A percentile compares a stretch with the other conserved stretches of the same genome.
Evolutionary conservation across 2,797 vertebrate genomes (phyloP).

Genomic region (Centroberyx gerrardi): DNA sequence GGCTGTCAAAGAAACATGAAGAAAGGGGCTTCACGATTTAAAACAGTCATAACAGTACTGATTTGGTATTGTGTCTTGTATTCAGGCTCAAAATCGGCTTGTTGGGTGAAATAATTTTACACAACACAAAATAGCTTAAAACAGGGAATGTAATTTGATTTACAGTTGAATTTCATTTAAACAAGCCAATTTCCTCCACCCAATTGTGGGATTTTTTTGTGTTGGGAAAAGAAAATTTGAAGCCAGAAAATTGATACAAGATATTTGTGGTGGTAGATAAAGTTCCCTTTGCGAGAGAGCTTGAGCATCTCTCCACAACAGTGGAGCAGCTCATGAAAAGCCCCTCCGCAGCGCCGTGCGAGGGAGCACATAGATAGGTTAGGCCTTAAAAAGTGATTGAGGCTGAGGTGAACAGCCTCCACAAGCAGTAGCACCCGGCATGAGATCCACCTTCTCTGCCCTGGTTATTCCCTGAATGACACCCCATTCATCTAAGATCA

Average conservation of each 20-base stretch:
- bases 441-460: conserved; percentile 65
- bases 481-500: conserved; percentile 78
- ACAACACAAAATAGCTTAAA: too few species aligned
- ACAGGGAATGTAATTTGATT: background rate
- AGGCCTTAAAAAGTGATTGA: conserved; percentile 67
- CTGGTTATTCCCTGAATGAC: conserved; percentile 73
- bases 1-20: too few species aligned
- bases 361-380: conserved; percentile 49
- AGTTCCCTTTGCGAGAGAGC: conserved; percentile 29
- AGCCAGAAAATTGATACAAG: background rate
- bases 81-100: too few species aligned
- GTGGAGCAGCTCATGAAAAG: conserved; percentile 53
- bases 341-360: conserved; percentile 37
- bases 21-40: too few species aligned
- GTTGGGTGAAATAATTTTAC: too few species aligned
- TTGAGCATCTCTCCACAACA: conserved; percentile 44
- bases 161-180: background rate
- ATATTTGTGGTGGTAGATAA: conserved; percentile 16
- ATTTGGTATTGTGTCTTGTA: conserved; percentile 5
- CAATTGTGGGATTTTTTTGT: background rate
- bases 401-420: conserved; percentile 62
- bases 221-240: background rate
- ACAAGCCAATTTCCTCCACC: background rate
- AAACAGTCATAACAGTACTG: conserved; percentile 7
- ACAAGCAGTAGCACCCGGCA: conserved; percentile 63